A percentile compares a stretch with the other conserved stretches of the same genome.
Evolutionary conservation across 2,888 invertebrate species (phyloP).

Genomic region (Branchipolynoe longqiensis): DNA sequence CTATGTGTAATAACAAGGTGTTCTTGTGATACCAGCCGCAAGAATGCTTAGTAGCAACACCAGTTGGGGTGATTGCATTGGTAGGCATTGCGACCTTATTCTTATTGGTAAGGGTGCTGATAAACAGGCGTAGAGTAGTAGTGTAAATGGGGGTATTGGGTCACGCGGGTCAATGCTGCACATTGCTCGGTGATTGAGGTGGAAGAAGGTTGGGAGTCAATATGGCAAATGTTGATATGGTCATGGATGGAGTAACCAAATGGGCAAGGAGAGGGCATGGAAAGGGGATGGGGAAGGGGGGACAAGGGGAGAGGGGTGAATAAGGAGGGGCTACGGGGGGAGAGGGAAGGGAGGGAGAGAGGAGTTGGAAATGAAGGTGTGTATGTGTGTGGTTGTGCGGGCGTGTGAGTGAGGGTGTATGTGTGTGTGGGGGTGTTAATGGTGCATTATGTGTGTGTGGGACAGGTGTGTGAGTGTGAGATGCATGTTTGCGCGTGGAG

Average conservation of each 20-base stretch:
- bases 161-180: too few relatives aligned
- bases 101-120: too few relatives aligned
- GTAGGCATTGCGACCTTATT: too few relatives aligned
- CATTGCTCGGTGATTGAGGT: too few relatives aligned
- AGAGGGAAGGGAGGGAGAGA: background rate
- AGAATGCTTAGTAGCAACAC: too few relatives aligned
- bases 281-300: background rate
- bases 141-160: too few relatives aligned
- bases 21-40: too few relatives aligned
- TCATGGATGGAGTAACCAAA: background rate
- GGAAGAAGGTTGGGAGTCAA: too few relatives aligned
- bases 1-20: too few relatives aligned
- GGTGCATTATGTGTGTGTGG: background rate
- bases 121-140: too few relatives aligned
- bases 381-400: slow-evolving; percentile 1
- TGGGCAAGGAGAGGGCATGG: background rate
- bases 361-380: background rate
- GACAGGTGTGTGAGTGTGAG: background rate
- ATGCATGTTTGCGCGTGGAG: background rate
- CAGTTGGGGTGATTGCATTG: too few relatives aligned
- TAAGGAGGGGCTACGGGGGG: background rate
- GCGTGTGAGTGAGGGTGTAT: background rate
- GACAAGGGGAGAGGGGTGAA: background rate
- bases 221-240: too few relatives aligned
- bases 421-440: background rate